Conservation (phyloP, 2,113 vertebrate genomes). For the Alethe diademata region DNA sequence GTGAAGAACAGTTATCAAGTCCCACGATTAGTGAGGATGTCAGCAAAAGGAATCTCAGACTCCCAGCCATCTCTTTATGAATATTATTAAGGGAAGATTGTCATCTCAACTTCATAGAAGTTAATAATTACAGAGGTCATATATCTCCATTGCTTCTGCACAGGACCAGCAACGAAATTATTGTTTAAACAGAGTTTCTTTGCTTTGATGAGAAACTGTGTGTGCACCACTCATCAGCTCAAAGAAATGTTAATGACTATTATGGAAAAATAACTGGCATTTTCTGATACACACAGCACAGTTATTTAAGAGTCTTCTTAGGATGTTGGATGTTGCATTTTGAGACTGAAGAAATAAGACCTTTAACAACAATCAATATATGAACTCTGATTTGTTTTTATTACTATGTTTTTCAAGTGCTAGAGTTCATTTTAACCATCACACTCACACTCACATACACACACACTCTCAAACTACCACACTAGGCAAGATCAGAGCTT, state of each 20-base stretch:
- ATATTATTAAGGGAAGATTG: not conserved
- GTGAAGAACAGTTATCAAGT: not conserved
- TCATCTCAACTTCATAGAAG: not conserved
- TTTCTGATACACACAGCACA: slow-evolving; percentile 10
- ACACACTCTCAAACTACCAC: slow-evolving; percentile 60
- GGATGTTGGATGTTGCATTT: not conserved
- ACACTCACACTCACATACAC: not conserved
- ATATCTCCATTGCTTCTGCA: not conserved
- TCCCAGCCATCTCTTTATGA: not conserved
- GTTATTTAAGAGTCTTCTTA: slow-evolving; percentile 37
- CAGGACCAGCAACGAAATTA: slow-evolving; percentile 35
- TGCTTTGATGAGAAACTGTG: not conserved
- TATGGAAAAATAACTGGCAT: slow-evolving; percentile 14
- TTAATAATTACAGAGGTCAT: slow-evolving; percentile 2
- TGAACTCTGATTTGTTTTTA: slow-evolving; percentile 17
- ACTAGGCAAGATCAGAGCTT: slow-evolving; percentile 78
- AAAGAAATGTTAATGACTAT: slow-evolving; percentile 37
- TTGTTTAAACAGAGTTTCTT: slow-evolving; percentile 12
- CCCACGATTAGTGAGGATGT: not conserved
- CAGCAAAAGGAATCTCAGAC: not conserved
- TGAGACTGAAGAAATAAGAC: not conserved
- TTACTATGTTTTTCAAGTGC: not conserved
- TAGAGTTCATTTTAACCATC: slow-evolving; percentile 62
- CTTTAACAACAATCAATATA: slow-evolving; percentile 8
- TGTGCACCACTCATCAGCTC: not conserved